These are phyloP conservation scores for Petrolisthes manimaculis DNA, from an alignment of 2,888 invertebrate species.

Conservation along the genomic window DNA sequence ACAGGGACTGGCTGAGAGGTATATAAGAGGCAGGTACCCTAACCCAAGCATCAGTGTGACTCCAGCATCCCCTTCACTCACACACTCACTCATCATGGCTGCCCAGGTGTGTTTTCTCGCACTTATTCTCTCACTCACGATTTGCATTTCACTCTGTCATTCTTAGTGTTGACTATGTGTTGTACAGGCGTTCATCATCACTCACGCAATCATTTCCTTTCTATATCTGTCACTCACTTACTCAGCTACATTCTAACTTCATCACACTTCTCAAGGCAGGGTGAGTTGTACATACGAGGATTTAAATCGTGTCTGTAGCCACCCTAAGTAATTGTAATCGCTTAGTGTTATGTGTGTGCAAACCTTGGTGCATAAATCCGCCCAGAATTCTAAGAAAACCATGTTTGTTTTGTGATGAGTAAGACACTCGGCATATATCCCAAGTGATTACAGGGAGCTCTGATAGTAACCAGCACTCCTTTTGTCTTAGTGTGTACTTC, in stretches of 20 bases:
- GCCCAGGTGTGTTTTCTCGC: slow-evolving; percentile 22
- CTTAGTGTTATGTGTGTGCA: neutral
- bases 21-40: slow-evolving; percentile 17
- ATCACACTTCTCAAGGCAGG: neutral
- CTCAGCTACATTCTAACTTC: neutral
- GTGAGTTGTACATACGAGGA: neutral
- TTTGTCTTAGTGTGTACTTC: too few relatives aligned
- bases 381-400: neutral
- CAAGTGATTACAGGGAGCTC: too few relatives aligned
- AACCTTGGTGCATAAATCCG: neutral
- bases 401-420: too few relatives aligned
- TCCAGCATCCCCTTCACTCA: neutral
- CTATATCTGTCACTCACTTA: neutral
- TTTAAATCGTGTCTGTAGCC: neutral
- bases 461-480: too few relatives aligned
- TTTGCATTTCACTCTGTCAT: slow-evolving; percentile 2
- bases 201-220: neutral
- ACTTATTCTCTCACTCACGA: neutral
- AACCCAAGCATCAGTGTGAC: slow-evolving; percentile 6
- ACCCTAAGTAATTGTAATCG: neutral
- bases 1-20: neutral
- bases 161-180: neutral
- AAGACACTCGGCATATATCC: too few relatives aligned
- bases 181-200: neutral
- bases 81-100: slow-evolving; percentile 31